A percentile compares a stretch with the other conserved stretches of the same genome.
These are phyloP conservation scores for Semaprochilodus insignis DNA, from an alignment of 2,797 vertebrate species.

Conservation along the genomic window DNA sequence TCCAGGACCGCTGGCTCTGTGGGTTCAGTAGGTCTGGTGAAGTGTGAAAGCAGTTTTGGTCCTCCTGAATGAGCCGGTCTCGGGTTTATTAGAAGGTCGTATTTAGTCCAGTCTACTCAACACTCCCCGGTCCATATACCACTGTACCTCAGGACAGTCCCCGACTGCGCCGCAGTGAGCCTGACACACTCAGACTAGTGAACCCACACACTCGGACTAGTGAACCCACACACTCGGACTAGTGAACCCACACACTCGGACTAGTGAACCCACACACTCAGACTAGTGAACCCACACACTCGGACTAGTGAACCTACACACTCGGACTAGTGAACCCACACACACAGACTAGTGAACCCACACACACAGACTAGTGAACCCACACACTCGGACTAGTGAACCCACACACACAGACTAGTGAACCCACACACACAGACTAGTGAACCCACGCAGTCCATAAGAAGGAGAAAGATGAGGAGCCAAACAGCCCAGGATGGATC, in stretches of 20 bases:
- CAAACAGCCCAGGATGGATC: slow-evolving; percentile 39
- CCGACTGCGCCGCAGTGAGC: too few relatives aligned
- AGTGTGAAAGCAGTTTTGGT: too few relatives aligned
- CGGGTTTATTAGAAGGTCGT: too few relatives aligned
- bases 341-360: slow-evolving; percentile 1
- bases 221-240: too few relatives aligned
- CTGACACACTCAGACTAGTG: slow-evolving; percentile 13
- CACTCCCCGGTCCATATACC: too few relatives aligned
- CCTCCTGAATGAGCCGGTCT: too few relatives aligned
- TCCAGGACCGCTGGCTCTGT: too few relatives aligned
- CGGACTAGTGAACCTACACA: neutral
- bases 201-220: neutral
- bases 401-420: neutral
- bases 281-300: slow-evolving; percentile 12
- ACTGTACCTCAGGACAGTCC: too few relatives aligned
- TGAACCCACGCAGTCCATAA: neutral
- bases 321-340: too few relatives aligned
- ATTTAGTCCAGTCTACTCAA: too few relatives aligned
- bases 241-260: too few relatives aligned
- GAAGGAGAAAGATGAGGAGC: slow-evolving; percentile 2
- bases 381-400: slow-evolving; percentile 5
- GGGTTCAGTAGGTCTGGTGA: too few relatives aligned
- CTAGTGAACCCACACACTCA: neutral
- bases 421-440: neutral
- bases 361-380: neutral